phyloP scores from a whole-genome alignment of 2,113 vertebrate species.

The Poicephalus gulielmi region DNA sequence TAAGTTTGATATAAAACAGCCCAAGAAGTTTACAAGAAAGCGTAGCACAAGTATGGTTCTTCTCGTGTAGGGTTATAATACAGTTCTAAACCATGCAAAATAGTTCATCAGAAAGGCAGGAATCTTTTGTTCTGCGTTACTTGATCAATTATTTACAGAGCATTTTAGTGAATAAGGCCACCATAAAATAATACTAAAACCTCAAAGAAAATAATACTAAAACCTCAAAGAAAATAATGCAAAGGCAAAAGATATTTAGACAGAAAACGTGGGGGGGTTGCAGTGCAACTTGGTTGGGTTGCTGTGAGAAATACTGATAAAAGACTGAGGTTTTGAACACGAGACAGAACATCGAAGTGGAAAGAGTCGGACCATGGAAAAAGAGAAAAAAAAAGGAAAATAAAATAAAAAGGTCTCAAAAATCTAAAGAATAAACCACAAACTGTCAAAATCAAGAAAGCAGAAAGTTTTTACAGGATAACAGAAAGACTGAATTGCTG shows the following conservation, averaged over 20 bases:
- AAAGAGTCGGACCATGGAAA: not conserved
- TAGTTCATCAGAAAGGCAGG: not conserved
- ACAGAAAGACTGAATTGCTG: not conserved
- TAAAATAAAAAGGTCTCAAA: not conserved
- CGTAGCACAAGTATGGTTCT: not conserved
- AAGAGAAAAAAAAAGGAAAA: not conserved
- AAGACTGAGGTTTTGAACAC: not conserved
- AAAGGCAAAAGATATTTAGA: not conserved
- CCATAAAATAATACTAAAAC: not conserved
- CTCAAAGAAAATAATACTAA: not conserved
- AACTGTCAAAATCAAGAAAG: not conserved
- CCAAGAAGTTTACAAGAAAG: not conserved
- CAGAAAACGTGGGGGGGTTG: not conserved
- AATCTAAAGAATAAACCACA: not conserved
- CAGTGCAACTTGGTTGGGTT: not conserved
- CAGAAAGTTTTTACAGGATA: not conserved
- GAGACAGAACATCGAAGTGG: not conserved
- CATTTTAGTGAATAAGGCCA: not conserved
- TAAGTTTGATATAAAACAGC: not conserved
- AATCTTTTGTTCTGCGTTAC: not conserved
- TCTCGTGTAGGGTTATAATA: not conserved
- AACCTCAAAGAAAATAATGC: not conserved
- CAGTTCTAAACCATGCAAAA: not conserved
- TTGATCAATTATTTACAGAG: conserved; percentile 27
- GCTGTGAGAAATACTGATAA: not conserved